Conservation (phyloP, 2,797 vertebrate species). For the Carcharodon carcharias region DNA sequence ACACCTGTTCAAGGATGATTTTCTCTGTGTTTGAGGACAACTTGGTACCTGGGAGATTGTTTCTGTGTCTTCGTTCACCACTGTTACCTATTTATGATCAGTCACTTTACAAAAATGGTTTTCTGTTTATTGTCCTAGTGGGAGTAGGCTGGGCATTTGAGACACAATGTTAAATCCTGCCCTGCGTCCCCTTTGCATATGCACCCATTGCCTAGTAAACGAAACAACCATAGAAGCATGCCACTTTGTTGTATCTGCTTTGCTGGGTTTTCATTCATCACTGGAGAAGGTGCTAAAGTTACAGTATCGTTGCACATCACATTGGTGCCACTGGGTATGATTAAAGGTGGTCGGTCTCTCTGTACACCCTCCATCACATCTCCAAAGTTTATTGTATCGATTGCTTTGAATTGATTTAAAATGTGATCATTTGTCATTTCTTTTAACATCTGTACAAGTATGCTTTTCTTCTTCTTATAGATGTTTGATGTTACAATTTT, state of each 20-base stretch:
- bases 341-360: neutral
- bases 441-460: neutral
- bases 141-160: neutral
- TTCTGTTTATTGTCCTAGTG: neutral
- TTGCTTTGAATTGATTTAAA: neutral
- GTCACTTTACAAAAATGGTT: neutral
- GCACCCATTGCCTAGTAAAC: neutral
- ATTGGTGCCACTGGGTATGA: neutral
- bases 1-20: neutral
- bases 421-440: neutral
- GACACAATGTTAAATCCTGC: neutral
- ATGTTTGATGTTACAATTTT: neutral
- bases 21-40: neutral
- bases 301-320: neutral
- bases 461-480: neutral
- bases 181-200: neutral
- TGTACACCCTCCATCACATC: neutral
- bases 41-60: neutral
- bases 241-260: neutral
- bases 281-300: neutral
- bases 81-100: neutral
- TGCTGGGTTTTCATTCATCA: neutral
- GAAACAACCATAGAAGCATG: neutral
- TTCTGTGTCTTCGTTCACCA: neutral
- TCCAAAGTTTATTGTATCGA: neutral